A percentile compares a stretch with the other conserved stretches of the same genome.
Conservation (phyloP, 2,113 vertebrate genomes). For the Chloebia gouldiae region DNA sequence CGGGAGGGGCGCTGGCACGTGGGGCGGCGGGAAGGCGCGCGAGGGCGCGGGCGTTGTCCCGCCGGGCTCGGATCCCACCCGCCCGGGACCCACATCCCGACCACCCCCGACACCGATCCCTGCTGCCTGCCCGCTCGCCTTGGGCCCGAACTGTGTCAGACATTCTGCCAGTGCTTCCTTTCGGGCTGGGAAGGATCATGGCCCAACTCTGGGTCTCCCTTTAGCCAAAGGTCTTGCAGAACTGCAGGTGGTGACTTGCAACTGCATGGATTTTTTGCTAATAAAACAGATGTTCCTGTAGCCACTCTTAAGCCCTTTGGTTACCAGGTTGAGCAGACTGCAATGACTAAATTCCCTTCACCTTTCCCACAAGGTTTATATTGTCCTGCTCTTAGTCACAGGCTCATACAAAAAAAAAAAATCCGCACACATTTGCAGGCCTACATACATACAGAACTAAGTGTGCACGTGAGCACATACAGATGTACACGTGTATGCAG, state of each 20-base stretch:
- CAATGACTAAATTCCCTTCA: not conserved
- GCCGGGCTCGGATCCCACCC: rapidly evolving
- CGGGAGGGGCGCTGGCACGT: not conserved
- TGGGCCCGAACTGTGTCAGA: rapidly evolving
- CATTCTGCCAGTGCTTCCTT: rapidly evolving
- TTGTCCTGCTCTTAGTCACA: not conserved
- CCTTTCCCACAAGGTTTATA: not conserved
- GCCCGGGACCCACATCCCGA: rapidly evolving
- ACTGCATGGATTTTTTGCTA: not conserved
- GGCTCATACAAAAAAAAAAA: no score
- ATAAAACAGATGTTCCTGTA: not conserved
- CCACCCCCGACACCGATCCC: not conserved
- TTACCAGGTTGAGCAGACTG: not conserved
- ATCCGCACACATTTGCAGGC: not conserved
- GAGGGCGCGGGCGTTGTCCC: not conserved
- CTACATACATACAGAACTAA: rapidly evolving
- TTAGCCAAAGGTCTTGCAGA: not conserved
- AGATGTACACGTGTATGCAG: rapidly evolving
- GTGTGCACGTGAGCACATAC: rapidly evolving
- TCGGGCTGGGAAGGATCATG: rapidly evolving
- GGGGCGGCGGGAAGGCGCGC: not conserved
- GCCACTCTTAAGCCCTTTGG: rapidly evolving
- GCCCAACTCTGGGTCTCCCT: rapidly evolving
- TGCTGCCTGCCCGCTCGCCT: not conserved
- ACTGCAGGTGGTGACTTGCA: not conserved